Conservation (phyloP, 23 tunicate species). For the Styela clava region DNA sequence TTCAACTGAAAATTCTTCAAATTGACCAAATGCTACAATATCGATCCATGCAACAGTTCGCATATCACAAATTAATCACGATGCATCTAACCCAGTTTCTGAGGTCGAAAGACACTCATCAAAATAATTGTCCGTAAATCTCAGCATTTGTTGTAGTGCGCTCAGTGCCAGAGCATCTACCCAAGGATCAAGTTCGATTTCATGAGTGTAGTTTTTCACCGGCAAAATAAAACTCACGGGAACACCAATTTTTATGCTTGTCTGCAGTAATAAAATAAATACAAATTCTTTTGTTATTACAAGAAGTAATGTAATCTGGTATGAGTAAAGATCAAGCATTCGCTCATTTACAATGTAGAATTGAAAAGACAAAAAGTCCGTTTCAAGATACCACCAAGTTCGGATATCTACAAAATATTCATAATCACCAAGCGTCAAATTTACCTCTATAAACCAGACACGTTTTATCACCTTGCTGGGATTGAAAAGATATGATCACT, state of each 20-base stretch:
- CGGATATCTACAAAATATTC: too few species aligned
- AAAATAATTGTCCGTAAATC: conserved; percentile 94
- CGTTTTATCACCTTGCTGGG: too few species aligned
- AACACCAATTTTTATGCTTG: conserved; percentile 81
- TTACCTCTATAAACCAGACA: too few species aligned
- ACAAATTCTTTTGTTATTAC: not conserved
- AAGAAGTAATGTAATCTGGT: not conserved
- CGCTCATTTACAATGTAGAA: too few species aligned
- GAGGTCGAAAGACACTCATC: conserved; percentile 74
- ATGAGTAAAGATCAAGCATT: not conserved
- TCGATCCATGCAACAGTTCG: too few species aligned
- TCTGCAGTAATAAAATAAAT: conserved; percentile 27
- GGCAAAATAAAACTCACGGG: conserved; percentile 90
- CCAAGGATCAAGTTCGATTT: conserved; percentile 86
- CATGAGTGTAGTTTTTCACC: conserved; percentile 92
- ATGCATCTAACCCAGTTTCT: conserved; percentile 48
- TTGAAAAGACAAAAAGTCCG: too few species aligned
- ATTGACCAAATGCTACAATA: too few species aligned
- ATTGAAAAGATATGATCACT: too few species aligned
- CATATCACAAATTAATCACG: too few species aligned
- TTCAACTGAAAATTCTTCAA: too few species aligned
- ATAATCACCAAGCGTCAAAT: too few species aligned
- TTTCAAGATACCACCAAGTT: too few species aligned
- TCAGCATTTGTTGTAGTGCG: conserved; percentile 92
- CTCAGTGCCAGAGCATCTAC: conserved; percentile 62